A percentile compares a stretch with the other conserved stretches of the same genome.
These are phyloP conservation scores for Megalopta genalis DNA, from an alignment of 1,140 invertebrate genomes.

Conservation along the genomic window DNA sequence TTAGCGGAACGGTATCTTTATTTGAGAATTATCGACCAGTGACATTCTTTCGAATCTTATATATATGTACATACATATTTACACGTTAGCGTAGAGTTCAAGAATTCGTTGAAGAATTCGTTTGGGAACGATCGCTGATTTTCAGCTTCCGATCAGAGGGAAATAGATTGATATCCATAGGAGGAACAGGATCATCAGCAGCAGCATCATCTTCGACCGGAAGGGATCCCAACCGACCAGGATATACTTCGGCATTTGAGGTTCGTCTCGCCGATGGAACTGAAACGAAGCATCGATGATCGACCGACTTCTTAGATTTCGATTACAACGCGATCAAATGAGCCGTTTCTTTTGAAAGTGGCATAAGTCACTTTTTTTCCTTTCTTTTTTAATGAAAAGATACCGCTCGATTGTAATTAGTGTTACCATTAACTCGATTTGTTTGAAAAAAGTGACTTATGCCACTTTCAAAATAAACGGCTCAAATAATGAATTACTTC, in stretches of 20 bases:
- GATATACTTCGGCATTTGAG: constrained; percentile 50
- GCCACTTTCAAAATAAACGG: no score
- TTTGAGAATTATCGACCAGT: neutral
- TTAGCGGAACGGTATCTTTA: neutral
- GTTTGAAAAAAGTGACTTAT: no score
- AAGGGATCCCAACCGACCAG: constrained; percentile 76
- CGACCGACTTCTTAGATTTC: no score
- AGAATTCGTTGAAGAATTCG: neutral
- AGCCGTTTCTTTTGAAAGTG: no score
- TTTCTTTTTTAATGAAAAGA: no score
- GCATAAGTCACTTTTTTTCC: no score
- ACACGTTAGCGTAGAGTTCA: neutral
- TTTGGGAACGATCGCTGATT: neutral
- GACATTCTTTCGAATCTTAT: neutral
- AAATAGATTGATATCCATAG: constrained; percentile 77
- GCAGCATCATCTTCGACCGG: constrained; percentile 71
- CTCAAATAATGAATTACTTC: no score
- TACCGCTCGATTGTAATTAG: no score
- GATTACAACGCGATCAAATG: no score
- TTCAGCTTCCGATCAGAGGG: constrained; percentile 63
- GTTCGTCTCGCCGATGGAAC: constrained; percentile 40
- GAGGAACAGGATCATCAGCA: constrained; percentile 69
- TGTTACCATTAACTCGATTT: no score
- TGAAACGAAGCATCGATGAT: constrained; percentile 41
- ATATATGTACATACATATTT: constrained; percentile 46